These are phyloP conservation scores for Philaethria dido DNA, from an alignment of 2,888 invertebrate genomes.

Conservation along the genomic window DNA sequence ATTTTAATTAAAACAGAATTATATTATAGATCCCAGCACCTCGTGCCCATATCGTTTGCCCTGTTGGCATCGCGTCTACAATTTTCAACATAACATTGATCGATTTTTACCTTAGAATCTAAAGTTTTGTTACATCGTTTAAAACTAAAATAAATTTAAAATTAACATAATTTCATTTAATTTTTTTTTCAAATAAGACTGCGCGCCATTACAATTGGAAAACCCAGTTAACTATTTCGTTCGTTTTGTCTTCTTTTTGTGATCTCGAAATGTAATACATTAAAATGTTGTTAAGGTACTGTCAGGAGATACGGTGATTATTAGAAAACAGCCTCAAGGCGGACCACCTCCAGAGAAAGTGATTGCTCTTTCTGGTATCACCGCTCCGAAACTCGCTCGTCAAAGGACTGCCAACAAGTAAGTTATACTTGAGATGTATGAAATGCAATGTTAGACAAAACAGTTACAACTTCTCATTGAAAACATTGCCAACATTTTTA, in stretches of 20 bases:
- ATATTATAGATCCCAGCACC: conserved; percentile 53
- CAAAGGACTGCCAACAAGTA: conserved; percentile 75
- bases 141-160: neutral
- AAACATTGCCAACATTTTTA: neutral
- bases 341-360: conserved; percentile 97
- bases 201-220: neutral
- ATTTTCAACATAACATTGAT: conserved; percentile 39
- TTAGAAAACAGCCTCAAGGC: conserved; percentile 92
- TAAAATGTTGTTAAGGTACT: conserved; percentile 86
- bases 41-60: conserved; percentile 75
- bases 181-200: neutral
- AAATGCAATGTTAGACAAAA: neutral
- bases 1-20: conserved; percentile 48
- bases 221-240: neutral
- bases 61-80: conserved; percentile 70
- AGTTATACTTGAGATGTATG: conserved; percentile 46
- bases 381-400: conserved; percentile 92
- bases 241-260: conserved; percentile 5
- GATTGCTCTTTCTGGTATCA: conserved; percentile 94
- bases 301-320: conserved; percentile 97
- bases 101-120: conserved; percentile 26
- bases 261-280: neutral
- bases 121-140: neutral
- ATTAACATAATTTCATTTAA: conserved; percentile 2
- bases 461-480: neutral